phyloP scores from a whole-genome alignment of 2,888 invertebrate genomes.

The Phortica magna region DNA sequence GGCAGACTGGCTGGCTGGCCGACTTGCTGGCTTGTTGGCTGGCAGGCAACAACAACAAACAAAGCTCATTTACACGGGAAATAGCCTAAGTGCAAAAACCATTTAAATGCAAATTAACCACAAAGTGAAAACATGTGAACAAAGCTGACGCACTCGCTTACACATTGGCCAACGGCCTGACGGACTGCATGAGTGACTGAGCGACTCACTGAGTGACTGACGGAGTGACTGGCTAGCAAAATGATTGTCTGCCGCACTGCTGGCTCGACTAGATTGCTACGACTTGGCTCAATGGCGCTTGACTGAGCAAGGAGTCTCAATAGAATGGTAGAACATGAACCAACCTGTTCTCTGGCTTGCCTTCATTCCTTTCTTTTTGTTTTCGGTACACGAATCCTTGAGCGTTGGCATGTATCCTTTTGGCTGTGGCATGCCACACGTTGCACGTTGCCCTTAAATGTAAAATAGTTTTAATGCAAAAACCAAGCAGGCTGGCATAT shows the following conservation, averaged over 20 bases:
- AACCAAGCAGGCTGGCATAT: background rate
- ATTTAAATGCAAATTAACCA: conserved; percentile 76
- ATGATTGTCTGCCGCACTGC: background rate
- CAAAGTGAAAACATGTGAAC: conserved; percentile 75
- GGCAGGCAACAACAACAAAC: conserved; percentile 50
- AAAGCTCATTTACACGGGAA: conserved; percentile 75
- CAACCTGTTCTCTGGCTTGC: conserved; percentile 26
- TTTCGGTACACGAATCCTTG: conserved; percentile 38
- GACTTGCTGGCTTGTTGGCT: conserved; percentile 48
- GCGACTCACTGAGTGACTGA: too few species aligned
- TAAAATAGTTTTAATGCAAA: conserved; percentile 65
- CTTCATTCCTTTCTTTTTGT: conserved; percentile 45
- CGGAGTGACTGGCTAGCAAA: background rate
- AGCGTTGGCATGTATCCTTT: conserved; percentile 44
- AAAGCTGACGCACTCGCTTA: conserved; percentile 47
- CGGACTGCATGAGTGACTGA: background rate
- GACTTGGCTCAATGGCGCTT: background rate
- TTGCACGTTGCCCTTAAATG: conserved; percentile 57
- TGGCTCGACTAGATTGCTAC: background rate
- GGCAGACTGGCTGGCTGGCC: conserved; percentile 32
- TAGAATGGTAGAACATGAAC: too few species aligned
- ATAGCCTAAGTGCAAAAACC: conserved; percentile 75
- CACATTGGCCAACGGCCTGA: background rate
- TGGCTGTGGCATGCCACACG: conserved; percentile 24
- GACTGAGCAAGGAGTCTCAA: too few species aligned